Evolutionary conservation across 2,888 invertebrate species (phyloP), one percentile per base, ranked within the genome.

Genomic region (Rhimphoctona megacephalus): DNA sequence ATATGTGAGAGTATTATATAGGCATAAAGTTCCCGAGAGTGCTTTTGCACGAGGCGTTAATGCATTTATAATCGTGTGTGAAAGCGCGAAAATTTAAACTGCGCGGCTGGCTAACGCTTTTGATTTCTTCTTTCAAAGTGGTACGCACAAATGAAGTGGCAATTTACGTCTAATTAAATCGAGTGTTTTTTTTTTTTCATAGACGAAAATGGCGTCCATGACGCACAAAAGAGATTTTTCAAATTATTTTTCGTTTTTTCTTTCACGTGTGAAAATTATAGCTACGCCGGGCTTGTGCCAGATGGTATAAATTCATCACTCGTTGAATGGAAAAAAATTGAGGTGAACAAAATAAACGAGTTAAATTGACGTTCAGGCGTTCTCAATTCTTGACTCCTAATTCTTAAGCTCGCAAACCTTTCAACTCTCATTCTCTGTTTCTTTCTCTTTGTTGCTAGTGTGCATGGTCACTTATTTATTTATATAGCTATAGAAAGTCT

Each of bases 41-140:
- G 84, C 79, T 84, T 64, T 86, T 69, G 73, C 39, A 76, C 64
- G 76, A 54, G 69, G 78, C 81, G 74, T 84, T 78, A 84, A 84
- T 84, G 78, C 81, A 81, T 84, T 84, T 84, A 81, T 79, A 84
- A 82, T 82, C 64, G 73, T 22, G 61, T 74, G 52, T 70, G 57
- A 54, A 39, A 79, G 81, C 73, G 73, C 46, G 69, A 70, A 69
- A 77, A 69, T 74, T 78, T 69, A 33, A 39, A 84, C 72, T 66
- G 14, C 54, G 22, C 69, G 33, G 39, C 73, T 61, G 54, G 54
- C 69, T 76, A 76, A 64, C 66, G 61, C 74, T 81, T 77, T 72
- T 49, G 52, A 70, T 81, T 78, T 52, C 30, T 57, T 78, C 69
- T 22, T 64, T 66, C 33, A 52, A 74, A 52, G 69, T 33, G 49